These are phyloP conservation scores for Bradypodion ventrale DNA, from an alignment of 2,797 vertebrate genomes.

Conservation along the genomic window DNA sequence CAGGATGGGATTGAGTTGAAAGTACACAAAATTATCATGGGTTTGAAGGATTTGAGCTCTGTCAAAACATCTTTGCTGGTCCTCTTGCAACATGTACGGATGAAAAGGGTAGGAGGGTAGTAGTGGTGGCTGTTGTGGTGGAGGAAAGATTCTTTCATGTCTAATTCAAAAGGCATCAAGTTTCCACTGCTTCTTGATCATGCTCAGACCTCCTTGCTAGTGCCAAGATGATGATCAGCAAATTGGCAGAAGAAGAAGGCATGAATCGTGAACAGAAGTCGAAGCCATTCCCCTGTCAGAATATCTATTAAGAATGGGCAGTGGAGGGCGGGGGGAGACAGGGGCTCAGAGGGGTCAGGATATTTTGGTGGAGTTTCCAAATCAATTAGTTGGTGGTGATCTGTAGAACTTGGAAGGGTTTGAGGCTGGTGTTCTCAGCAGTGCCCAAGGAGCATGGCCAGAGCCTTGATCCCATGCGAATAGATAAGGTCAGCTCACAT, in stretches of 20 bases:
- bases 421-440: too few relatives aligned
- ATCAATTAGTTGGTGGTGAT: not conserved
- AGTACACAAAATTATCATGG: constrained; percentile 1
- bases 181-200: constrained; percentile 27
- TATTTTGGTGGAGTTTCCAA: not conserved
- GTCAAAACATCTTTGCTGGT: not conserved
- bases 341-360: not conserved
- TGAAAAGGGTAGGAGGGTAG: not conserved
- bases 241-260: constrained; percentile 34
- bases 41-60: not conserved
- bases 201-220: not conserved
- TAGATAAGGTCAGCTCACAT: not conserved
- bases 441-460: too few relatives aligned
- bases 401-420: too few relatives aligned
- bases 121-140: not conserved
- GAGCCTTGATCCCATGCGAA: not conserved
- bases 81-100: not conserved
- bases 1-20: constrained; percentile 23
- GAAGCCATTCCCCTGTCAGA: not conserved
- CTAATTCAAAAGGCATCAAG: constrained; percentile 12
- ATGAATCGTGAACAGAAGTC: constrained; percentile 6
- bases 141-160: not conserved
- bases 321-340: too few relatives aligned
- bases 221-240: constrained; percentile 12
- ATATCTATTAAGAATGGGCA: not conserved